Percentiles rank a stretch among this genome's conserved stretches.
phyloP scores from a whole-genome alignment of 2,113 vertebrate genomes.

The Equus quagga region DNA sequence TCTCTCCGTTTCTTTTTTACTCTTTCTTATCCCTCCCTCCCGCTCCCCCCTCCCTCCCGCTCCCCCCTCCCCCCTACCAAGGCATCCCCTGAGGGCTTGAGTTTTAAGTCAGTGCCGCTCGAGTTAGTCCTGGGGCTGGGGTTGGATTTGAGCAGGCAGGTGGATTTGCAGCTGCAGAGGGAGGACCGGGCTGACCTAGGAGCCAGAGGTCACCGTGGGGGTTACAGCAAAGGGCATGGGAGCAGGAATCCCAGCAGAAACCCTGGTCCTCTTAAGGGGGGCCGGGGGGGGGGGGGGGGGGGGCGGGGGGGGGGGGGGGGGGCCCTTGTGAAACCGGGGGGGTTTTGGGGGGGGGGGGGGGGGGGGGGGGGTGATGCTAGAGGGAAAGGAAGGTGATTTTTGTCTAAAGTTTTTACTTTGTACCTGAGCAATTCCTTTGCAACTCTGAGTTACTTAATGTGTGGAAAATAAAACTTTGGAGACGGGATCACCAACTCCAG shows the following conservation, averaged over 20 bases:
- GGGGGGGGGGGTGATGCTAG: not conserved
- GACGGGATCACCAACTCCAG: not conserved
- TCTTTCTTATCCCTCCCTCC: not conserved
- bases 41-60: not conserved
- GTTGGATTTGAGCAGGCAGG: constrained; percentile 23
- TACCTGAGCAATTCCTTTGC: constrained; percentile 10
- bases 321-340: too few species aligned
- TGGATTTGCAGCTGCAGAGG: constrained; percentile 44
- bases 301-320: accelerated
- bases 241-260: not conserved
- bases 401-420: constrained; percentile 39
- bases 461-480: not conserved
- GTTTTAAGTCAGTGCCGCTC: constrained; percentile 69
- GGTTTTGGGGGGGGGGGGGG: accelerated
- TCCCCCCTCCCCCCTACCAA: not conserved
- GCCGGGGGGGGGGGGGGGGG: accelerated
- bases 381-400: not conserved
- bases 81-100: not conserved
- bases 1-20: constrained; percentile 16
- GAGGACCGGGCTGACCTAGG: not conserved
- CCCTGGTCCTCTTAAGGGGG: not conserved
- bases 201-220: constrained; percentile 64
- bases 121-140: not conserved
- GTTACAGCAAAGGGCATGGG: constrained; percentile 69
- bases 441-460: constrained; percentile 17